A percentile compares a stretch with the other conserved stretches of the same genome.
Evolutionary conservation across 2,888 invertebrate genomes (phyloP).

Genomic region (Cenopis cana): DNA sequence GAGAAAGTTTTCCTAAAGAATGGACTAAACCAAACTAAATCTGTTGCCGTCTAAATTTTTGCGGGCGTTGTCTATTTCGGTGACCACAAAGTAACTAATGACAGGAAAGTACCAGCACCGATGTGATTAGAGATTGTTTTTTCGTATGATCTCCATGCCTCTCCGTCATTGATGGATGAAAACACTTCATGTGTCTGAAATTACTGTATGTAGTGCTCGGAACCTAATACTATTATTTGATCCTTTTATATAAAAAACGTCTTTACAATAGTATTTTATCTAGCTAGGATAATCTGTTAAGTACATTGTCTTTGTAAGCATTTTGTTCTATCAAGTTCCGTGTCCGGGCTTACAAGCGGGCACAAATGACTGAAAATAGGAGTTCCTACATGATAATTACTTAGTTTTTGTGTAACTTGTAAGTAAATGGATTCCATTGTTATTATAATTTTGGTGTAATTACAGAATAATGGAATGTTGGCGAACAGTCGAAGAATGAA

Average conservation of each 20-base stretch:
- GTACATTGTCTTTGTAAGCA: constrained; percentile 23
- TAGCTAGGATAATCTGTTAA: constrained; percentile 17
- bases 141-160: constrained; percentile 58
- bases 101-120: constrained; percentile 70
- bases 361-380: constrained; percentile 55
- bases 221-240: background rate
- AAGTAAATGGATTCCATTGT: constrained; percentile 61
- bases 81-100: constrained; percentile 75
- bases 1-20: constrained; percentile 73
- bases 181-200: constrained; percentile 30
- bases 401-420: constrained; percentile 53
- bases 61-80: constrained; percentile 58
- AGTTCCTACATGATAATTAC: constrained; percentile 61
- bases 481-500: constrained; percentile 50
- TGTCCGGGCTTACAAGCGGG: constrained; percentile 30
- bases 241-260: background rate
- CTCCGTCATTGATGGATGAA: constrained; percentile 46
- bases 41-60: constrained; percentile 66
- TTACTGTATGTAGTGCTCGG: constrained; percentile 20
- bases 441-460: constrained; percentile 59
- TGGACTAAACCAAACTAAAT: constrained; percentile 66
- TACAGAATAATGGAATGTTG: constrained; percentile 59
- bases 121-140: constrained; percentile 60
- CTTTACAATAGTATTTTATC: background rate
- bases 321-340: constrained; percentile 25